Base-by-base conservation (phyloP, 2,797 vertebrate species). In the Coregonus suidteri region DNA sequence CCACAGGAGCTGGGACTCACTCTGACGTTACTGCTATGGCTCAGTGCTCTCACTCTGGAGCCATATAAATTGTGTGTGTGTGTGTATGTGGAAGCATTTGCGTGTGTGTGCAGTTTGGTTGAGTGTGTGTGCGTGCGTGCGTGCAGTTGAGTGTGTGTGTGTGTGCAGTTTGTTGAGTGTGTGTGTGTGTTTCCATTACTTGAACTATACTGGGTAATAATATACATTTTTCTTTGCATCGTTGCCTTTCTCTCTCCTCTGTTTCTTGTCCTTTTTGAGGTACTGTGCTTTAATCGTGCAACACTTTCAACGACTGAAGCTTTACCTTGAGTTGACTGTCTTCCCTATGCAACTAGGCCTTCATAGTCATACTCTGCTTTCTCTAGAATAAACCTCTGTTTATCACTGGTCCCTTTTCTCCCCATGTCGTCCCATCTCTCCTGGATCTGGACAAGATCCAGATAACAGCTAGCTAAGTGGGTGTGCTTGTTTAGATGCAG, bases 281-380 rank as follows among this genome's bases (percentile, higher is more conserved):
- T 82, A 65, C 82, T 74, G 80, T 82, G 83, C 80, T 89, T 86
- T 82, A 78, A 80, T 85, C 72, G 73, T 81, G 83, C 76, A 74
- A 75, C 77, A 77, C 84, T 77, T n/a, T 74, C 81, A 76, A 56
- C 76, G 85, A 87, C 73, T 52, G 82, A 82, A 78, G 79, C 87
- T 88, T 89, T 85, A 81, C 77, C 81, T 75, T 90, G 64, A 14
- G 30, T 35, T 86, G 90, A 88, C 88, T 71, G 74, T 84, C 59
- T 87, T 47, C 76, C 80, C 89, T 90, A 91, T 91, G 89, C 91
- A 91, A 91, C 80, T 82, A 81, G 80, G 81, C 89, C 84, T 88
- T 88, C 87, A 73, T 81, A 51, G 80, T 59, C 73, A 80, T 75
- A 65, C 20, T 73, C 34, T 18, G 13, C n/a, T 62, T 62, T 62